Evolutionary conservation across 2,888 invertebrate species (phyloP), one percentile per base, ranked within the genome.

Genomic region (Monoplex corrugatus): DNA sequence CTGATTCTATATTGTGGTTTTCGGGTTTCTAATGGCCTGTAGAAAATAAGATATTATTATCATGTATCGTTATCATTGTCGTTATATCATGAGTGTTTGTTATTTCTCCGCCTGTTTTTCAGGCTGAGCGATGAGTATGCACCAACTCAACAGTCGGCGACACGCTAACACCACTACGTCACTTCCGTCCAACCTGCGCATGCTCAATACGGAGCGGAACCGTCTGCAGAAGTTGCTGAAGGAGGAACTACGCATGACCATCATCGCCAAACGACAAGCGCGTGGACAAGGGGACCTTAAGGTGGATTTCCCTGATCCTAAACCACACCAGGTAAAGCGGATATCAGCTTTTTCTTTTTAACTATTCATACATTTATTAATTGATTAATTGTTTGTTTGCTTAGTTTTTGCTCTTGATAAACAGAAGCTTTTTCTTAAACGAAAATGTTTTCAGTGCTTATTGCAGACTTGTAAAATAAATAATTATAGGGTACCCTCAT

Each of bases 211-310:
- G 28, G 6, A 10, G 86, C 40, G n/a, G 35, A 28, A 23, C 8
- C 16, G 28, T 6, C 84, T 84, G n/a, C 45, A 84, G 84, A 50
- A 57, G 84, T 23, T 43, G 28, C 32, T 88, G 38, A 90, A 89
- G 72, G 87, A 87, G 68, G 89, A 87, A 16, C 89, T 90, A 8
- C 83, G 89, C 28, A 88, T 86, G 84, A 86, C 88, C 83, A 89
- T 90, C 80, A 90, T 90, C 44, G 90, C 90, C 38, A 89, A 85
- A 50, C 89, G 90, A 38, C 90, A 89, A 1, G 90, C 90, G 35
- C 75, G 90, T 0, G 90, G 90, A 23, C 87, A 90, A 40, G 82
- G 80, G 10, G 78, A 90, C 35, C 32, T 90, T 32, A 78, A 57
- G n/a, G 86, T 89, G 8, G 90, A 90, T 43, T 85, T 75, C 43